phyloP scores from a whole-genome alignment of 2,888 invertebrate genomes.

The Abrostola triplasia region DNA sequence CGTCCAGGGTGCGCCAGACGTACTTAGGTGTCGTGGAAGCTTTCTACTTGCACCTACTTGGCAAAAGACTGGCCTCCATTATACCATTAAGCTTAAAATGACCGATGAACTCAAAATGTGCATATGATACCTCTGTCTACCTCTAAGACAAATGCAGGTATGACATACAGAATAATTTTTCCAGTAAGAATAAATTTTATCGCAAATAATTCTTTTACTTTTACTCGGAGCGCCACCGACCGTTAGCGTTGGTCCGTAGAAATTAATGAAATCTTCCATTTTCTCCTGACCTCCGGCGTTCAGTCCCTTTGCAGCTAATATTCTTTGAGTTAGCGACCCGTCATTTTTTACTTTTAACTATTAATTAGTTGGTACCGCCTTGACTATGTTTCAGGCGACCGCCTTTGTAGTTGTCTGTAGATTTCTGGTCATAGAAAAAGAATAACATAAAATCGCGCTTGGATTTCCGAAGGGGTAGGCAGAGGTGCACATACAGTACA shows the following conservation, averaged over 20 bases:
- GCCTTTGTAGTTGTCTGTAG: neutral
- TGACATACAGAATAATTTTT: neutral
- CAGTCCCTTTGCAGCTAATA: neutral
- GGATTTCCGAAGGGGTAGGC: too few relatives aligned
- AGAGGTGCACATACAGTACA: too few relatives aligned
- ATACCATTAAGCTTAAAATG: too few relatives aligned
- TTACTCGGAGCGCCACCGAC: neutral
- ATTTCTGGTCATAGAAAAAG: too few relatives aligned
- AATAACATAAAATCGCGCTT: too few relatives aligned
- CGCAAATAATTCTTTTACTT: neutral
- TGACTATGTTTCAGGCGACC: neutral
- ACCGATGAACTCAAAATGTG: too few relatives aligned
- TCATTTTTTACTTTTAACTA: neutral
- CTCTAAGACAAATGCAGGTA: neutral
- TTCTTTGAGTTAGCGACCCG: neutral
- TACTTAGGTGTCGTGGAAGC: too few relatives aligned
- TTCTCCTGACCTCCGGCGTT: slow-evolving; percentile 3
- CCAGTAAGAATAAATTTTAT: neutral
- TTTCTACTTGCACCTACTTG: too few relatives aligned
- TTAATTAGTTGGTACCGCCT: neutral
- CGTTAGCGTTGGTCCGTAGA: neutral
- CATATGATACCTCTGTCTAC: too few relatives aligned
- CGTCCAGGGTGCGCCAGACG: too few relatives aligned
- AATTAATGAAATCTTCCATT: slow-evolving; percentile 1
- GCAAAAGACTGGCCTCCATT: too few relatives aligned